These are phyloP conservation scores for Rhizoglyphus robini DNA, from an alignment of 1,140 invertebrate genomes.

Conservation along the genomic window DNA sequence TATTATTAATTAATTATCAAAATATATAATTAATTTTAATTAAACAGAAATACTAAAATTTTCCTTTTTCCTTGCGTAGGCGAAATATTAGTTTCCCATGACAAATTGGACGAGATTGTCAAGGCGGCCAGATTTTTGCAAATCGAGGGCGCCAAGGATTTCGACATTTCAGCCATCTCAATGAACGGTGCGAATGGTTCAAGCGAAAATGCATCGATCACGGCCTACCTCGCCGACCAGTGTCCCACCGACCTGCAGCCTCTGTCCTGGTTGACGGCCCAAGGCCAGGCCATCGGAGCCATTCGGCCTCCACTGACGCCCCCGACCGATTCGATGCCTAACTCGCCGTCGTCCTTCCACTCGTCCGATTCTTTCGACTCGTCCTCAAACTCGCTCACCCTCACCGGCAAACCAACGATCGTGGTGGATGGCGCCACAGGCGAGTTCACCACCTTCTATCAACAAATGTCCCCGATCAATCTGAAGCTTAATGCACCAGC, in stretches of 20 bases:
- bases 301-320: no score
- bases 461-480: slow-evolving; percentile 3
- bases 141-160: slow-evolving; percentile 15
- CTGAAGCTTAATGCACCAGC: neutral
- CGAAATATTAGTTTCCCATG: slow-evolving; percentile 10
- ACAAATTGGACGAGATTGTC: slow-evolving; percentile 10
- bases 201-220: neutral
- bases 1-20: no score
- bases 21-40: neutral
- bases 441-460: slow-evolving; percentile 6
- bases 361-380: neutral
- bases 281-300: neutral
- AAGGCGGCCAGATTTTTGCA: slow-evolving; percentile 11
- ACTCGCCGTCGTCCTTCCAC: neutral
- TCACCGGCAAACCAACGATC: neutral
- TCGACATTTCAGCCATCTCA: neutral
- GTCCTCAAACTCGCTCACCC: neutral
- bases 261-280: neutral
- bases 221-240: neutral
- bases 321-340: neutral
- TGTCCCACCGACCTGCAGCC: neutral
- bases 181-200: neutral
- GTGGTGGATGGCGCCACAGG: neutral
- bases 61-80: neutral
- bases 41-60: neutral